A percentile compares a stretch with the other conserved stretches of the same genome.
These are phyloP conservation scores for Apomyelois bistriatella DNA, from an alignment of 2,888 invertebrate genomes.

Conservation along the genomic window DNA sequence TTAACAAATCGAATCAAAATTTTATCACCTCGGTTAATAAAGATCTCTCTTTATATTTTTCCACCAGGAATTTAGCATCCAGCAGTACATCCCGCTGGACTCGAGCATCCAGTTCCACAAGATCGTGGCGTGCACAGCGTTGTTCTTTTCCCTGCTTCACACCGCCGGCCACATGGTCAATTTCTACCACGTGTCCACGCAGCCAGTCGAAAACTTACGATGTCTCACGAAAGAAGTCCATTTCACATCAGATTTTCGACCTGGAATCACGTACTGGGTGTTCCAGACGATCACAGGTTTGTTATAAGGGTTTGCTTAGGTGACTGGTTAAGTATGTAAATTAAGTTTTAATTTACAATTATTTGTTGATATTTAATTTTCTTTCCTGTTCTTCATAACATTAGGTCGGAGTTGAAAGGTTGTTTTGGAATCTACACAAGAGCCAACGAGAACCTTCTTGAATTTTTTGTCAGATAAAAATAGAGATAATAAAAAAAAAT, in stretches of 20 bases:
- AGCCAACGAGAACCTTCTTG: too few species aligned
- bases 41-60: too few species aligned
- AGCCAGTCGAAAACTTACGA: slow-evolving; percentile 93
- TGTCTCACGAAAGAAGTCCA: slow-evolving; percentile 96
- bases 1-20: too few species aligned
- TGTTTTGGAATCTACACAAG: too few species aligned
- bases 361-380: too few species aligned
- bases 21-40: too few species aligned
- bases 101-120: slow-evolving; percentile 98
- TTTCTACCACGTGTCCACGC: slow-evolving; percentile 98
- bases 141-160: slow-evolving; percentile 95
- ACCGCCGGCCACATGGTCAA: slow-evolving; percentile 97
- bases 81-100: slow-evolving; percentile 96
- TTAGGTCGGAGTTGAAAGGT: too few species aligned
- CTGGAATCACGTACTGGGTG: slow-evolving; percentile 96
- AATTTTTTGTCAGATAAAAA: too few species aligned
- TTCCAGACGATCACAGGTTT: slow-evolving; percentile 96
- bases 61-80: slow-evolving; percentile 89
- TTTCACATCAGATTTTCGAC: slow-evolving; percentile 95
- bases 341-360: too few species aligned
- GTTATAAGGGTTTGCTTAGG: not conserved
- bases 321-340: too few species aligned
- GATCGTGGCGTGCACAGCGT: slow-evolving; percentile 95
- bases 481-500: too few species aligned
- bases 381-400: too few species aligned